These are phyloP conservation scores for Panopea generosa DNA, from an alignment of 2,888 invertebrate genomes.

Conservation along the genomic window DNA sequence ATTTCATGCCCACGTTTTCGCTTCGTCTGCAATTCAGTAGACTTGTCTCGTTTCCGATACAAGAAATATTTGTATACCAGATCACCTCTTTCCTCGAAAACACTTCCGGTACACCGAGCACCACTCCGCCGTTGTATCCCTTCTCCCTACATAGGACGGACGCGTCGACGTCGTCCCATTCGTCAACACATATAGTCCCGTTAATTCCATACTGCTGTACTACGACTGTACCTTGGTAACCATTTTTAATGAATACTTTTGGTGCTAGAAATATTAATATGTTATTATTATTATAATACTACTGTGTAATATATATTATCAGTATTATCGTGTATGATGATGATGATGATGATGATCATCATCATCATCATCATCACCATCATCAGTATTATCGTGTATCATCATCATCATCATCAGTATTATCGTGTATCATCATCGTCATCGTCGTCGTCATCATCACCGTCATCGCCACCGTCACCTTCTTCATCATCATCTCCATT, in stretches of 20 bases:
- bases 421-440: too few relatives aligned
- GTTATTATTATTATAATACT: too few relatives aligned
- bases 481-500: too few relatives aligned
- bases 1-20: constrained; percentile 51
- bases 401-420: too few relatives aligned
- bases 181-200: constrained; percentile 87
- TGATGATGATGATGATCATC: too few relatives aligned
- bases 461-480: too few relatives aligned
- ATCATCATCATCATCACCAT: too few relatives aligned
- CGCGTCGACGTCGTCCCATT: constrained; percentile 75
- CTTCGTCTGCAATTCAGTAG: constrained; percentile 65
- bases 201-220: constrained; percentile 90
- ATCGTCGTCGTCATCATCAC: too few relatives aligned
- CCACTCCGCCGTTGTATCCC: constrained; percentile 73
- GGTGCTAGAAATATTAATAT: constrained; percentile 57
- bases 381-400: too few relatives aligned
- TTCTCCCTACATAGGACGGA: constrained; percentile 70
- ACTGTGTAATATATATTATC: too few relatives aligned
- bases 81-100: constrained; percentile 58
- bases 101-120: constrained; percentile 63
- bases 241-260: constrained; percentile 56
- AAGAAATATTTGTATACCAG: constrained; percentile 68
- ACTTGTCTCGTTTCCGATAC: constrained; percentile 64
- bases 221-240: constrained; percentile 89
- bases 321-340: too few relatives aligned